Percentiles rank a stretch among this genome's conserved stretches.
These are phyloP conservation scores for Napeogenes sylphis DNA, from an alignment of 2,888 invertebrate genomes.

Conservation along the genomic window DNA sequence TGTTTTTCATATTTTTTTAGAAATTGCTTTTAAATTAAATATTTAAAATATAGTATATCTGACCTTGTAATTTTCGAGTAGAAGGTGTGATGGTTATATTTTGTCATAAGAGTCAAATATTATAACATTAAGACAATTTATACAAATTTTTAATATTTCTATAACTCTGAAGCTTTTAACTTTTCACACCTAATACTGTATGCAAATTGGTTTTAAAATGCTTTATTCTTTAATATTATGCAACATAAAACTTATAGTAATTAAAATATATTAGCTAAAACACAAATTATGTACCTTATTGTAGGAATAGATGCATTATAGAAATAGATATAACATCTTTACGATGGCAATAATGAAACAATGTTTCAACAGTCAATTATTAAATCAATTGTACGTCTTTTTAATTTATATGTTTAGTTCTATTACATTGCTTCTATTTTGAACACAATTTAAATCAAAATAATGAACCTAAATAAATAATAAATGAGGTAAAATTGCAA, in stretches of 20 bases:
- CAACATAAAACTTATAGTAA: not conserved
- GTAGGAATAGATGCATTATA: slow-evolving; percentile 1
- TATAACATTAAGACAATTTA: not conserved
- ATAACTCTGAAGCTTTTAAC: not conserved
- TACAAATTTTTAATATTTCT: slow-evolving; percentile 1
- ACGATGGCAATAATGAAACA: slow-evolving; percentile 42
- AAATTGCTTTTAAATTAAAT: slow-evolving; percentile 9
- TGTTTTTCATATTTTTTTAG: slow-evolving; percentile 7
- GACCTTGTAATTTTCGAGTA: slow-evolving; percentile 6
- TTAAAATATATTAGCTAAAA: not conserved
- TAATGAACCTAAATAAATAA: not conserved
- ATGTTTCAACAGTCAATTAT: slow-evolving; percentile 50
- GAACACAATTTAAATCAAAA: not conserved
- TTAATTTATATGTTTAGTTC: slow-evolving; percentile 7
- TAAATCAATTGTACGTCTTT: slow-evolving; percentile 23
- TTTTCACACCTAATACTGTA: not conserved
- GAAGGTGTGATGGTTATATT: not conserved
- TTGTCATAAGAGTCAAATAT: not conserved
- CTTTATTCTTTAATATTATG: not conserved
- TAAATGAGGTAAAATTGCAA: no score
- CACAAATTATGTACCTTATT: slow-evolving; percentile 5
- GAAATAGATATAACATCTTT: slow-evolving; percentile 27
- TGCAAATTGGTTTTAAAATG: not conserved
- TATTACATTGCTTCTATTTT: slow-evolving; percentile 2
- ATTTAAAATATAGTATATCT: slow-evolving; percentile 8